Evolutionary conservation across 2,113 vertebrate genomes (phyloP).

Genomic region (Myiopsitta monachus): DNA sequence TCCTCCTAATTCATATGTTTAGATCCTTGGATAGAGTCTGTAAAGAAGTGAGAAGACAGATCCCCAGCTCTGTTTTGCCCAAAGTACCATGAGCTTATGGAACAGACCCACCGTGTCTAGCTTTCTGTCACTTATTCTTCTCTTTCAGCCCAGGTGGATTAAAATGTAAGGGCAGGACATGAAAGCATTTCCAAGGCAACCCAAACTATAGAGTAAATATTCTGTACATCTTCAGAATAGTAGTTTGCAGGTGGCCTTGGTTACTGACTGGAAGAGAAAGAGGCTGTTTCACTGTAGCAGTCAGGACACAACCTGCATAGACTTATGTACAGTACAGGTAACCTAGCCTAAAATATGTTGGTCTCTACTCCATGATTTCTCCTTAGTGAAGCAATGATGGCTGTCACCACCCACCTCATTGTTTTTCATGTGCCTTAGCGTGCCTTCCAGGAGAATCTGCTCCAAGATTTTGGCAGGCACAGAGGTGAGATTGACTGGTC

Average conservation of each 20-base stretch:
- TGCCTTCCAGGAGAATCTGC: too few species aligned
- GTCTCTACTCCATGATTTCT: background rate
- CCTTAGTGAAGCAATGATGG: background rate
- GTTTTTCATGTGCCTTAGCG: too few species aligned
- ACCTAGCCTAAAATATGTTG: background rate
- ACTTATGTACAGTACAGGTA: background rate
- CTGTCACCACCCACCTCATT: too few species aligned
- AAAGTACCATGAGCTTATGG: background rate
- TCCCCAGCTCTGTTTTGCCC: background rate
- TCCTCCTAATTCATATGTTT: background rate
- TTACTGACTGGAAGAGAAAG: background rate
- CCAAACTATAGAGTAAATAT: background rate
- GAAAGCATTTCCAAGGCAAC: background rate
- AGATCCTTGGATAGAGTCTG: background rate
- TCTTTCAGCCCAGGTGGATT: background rate
- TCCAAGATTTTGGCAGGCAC: too few species aligned
- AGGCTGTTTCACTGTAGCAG: background rate
- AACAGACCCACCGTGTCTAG: background rate
- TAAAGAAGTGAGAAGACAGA: background rate
- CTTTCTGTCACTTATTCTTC: background rate
- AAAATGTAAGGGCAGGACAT: background rate
- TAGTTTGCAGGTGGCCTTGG: background rate
- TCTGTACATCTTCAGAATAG: background rate
- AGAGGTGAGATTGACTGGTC: too few species aligned
- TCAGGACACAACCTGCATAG: background rate